Evolutionary conservation across 2,888 invertebrate genomes (phyloP).

Genomic region (Nasonia oneida): DNA sequence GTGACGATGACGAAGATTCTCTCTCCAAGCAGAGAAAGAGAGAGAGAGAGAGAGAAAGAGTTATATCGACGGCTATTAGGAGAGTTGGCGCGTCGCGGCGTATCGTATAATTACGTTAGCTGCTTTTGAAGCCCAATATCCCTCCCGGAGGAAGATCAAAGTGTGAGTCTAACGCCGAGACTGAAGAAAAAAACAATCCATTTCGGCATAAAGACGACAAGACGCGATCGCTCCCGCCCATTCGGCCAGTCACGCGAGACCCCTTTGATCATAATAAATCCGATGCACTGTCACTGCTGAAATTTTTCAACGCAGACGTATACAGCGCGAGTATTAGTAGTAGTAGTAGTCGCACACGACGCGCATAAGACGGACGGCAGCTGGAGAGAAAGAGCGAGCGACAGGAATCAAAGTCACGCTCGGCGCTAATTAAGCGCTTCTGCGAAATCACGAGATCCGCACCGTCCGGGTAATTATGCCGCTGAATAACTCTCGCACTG

Average conservation of each 20-base stretch:
- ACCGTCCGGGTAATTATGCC: constrained; percentile 53
- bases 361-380: background rate
- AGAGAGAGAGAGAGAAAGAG: background rate
- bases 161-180: background rate
- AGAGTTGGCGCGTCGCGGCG: background rate
- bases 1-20: constrained; percentile 12
- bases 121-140: background rate
- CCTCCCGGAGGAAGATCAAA: constrained; percentile 7
- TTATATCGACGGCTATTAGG: background rate
- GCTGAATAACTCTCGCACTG: constrained; percentile 29
- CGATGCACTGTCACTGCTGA: background rate
- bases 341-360: background rate
- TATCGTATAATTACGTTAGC: constrained; percentile 14
- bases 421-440: constrained; percentile 64
- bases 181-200: background rate
- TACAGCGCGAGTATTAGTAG: background rate
- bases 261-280: constrained; percentile 13
- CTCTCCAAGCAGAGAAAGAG: background rate
- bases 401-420: constrained; percentile 64
- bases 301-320: background rate
- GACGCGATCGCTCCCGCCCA: background rate
- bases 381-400: constrained; percentile 21
- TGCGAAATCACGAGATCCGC: constrained; percentile 57
- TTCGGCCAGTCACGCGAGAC: background rate
- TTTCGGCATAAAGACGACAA: constrained; percentile 1